phyloP scores from a whole-genome alignment of 1,140 invertebrate species.

The Hycleus cichorii region DNA sequence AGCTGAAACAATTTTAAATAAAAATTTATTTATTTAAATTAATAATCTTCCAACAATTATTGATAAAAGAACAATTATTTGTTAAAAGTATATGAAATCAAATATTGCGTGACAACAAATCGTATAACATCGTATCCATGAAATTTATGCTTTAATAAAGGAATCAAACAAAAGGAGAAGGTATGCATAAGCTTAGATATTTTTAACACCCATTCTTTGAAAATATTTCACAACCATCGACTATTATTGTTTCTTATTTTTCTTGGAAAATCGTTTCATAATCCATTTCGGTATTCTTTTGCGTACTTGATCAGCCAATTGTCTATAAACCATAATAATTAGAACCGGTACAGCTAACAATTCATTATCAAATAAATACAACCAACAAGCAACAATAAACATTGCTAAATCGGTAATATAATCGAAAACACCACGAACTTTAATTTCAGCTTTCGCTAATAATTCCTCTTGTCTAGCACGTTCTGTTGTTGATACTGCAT shows the following conservation, averaged over 20 bases:
- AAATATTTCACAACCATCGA: not conserved
- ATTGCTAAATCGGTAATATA: conserved; percentile 64
- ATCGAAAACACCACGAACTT: conserved; percentile 56
- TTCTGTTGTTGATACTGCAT: not conserved
- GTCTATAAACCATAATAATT: conserved; percentile 64
- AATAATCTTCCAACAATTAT: too few relatives aligned
- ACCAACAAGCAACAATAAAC: conserved; percentile 62
- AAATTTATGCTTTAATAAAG: too few relatives aligned
- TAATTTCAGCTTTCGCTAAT: conserved; percentile 47
- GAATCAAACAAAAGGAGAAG: too few relatives aligned
- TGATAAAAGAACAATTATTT: too few relatives aligned
- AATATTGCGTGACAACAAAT: too few relatives aligned
- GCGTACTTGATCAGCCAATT: conserved; percentile 54
- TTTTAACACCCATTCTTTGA: too few relatives aligned
- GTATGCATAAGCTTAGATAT: too few relatives aligned
- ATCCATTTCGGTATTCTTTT: conserved; percentile 42
- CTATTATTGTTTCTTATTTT: conserved; percentile 8
- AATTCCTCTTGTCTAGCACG: conserved; percentile 24
- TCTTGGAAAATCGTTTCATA: conserved; percentile 12
- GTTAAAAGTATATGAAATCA: too few relatives aligned
- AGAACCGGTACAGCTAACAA: conserved; percentile 67
- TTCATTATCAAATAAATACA: conserved; percentile 72
- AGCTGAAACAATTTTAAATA: too few relatives aligned
- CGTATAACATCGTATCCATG: too few relatives aligned
- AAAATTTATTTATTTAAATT: too few relatives aligned